Base-by-base conservation (phyloP, 2,113 vertebrate genomes). In the Syngnathus typhle region DNA sequence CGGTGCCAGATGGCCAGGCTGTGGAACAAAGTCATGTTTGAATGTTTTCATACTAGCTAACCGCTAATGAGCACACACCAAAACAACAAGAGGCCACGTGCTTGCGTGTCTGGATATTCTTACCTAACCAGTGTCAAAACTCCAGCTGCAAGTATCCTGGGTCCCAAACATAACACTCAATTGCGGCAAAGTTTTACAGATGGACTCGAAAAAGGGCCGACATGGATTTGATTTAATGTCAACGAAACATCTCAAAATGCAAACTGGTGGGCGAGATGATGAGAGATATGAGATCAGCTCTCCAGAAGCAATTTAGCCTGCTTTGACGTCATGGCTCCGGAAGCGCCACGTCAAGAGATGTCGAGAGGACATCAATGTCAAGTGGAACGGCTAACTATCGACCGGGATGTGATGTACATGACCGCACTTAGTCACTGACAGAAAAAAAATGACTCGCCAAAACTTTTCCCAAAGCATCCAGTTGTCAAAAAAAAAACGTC, bases 11-110 rank as follows among this genome's bases (percentile, higher is more conserved):
- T 70, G 68, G 55, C 0, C 21, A 60, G 21, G 47, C 43, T 61
- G 60, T 49, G 63, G 65, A 75, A 76, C 49, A 75, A 76, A 76
- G 73, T 55, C 9, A 43, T 44, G 49, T 62, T 56, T 64, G 62
- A 76, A 74, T 71, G 37, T 27, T 62, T 62, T 27, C 60, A 65
- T 21, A 71, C 2, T 5, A 68, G 37, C 19, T 38, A 44, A 66
- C 38, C n/a, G 6, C 68, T 55, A 71, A 78, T 70, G 67, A 77
- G 65, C 52, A 1, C 16, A 43, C 59, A 39, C 37, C n/a, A 21
- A 61, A 60, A 60, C 58, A 19, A 41, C 38, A n/a, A 61, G 37
- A 60, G 56, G 13, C 27, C 18, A 9, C 51, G 56, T 44, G 49
- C 23, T 16, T 37, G 55, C 13, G 39, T 49, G 36, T 51, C 5